phyloP scores from a whole-genome alignment of 2,888 invertebrate species.

The Himalopsyche japonica region DNA sequence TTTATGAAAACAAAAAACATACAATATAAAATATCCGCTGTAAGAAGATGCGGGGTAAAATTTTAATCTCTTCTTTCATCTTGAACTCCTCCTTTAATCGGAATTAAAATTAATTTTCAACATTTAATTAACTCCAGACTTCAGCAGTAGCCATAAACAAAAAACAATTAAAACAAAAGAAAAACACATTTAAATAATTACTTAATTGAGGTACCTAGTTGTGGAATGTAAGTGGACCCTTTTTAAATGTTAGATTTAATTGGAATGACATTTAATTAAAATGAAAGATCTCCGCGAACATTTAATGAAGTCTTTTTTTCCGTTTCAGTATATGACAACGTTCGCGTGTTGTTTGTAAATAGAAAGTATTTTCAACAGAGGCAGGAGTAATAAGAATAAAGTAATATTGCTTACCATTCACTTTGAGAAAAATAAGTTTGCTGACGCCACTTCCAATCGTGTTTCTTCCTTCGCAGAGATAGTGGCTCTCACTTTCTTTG shows the following conservation, averaged over 20 bases:
- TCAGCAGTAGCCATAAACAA: not conserved
- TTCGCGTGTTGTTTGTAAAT: no score
- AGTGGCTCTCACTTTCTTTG: constrained; percentile 88
- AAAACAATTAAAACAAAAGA: not conserved
- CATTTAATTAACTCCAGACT: not conserved
- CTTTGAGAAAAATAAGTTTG: constrained; percentile 87
- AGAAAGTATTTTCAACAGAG: no score
- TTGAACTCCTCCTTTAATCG: not conserved
- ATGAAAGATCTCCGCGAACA: not conserved
- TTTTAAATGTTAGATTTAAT: not conserved
- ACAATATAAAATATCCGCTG: no score
- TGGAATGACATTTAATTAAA: not conserved
- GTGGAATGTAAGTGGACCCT: not conserved
- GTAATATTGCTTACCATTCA: constrained; percentile 72
- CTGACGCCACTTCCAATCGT: constrained; percentile 89
- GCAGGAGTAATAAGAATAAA: not conserved
- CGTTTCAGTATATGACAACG: no score
- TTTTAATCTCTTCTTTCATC: no score
- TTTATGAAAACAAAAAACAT: no score
- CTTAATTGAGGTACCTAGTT: not conserved
- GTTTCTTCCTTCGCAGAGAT: constrained; percentile 91
- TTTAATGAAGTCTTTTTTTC: no score
- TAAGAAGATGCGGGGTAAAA: no score
- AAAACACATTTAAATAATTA: not conserved
- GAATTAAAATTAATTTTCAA: not conserved